Base-by-base conservation (phyloP, 2,888 invertebrate genomes). In the Zeuzera pyrina region DNA sequence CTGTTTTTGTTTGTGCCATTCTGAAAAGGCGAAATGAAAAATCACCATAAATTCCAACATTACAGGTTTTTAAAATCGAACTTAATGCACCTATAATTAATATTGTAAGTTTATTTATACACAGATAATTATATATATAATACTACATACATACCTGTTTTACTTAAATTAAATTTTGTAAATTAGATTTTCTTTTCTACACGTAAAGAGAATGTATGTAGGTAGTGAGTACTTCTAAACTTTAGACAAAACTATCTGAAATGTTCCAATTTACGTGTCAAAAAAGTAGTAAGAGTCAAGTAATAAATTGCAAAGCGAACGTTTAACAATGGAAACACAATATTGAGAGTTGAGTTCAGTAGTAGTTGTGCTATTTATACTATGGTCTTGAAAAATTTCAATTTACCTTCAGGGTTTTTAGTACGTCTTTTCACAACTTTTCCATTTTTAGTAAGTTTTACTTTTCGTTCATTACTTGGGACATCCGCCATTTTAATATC, bases 1-100 rank as follows among this genome's bases (percentile, higher is more conserved):
- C 49, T 85, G 84, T 56, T 85, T 85, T 59, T 85, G 85, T 61
- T 85, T 85, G 69, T 85, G 85, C 85, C 86, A 86, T 81, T 85
- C 85, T 83, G 63, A 43, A 77, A 73, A n/a, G n/a, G n/a, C n/a
- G n/a, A n/a, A n/a, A n/a, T n/a, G n/a, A n/a, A n/a, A n/a, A n/a
- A n/a, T n/a, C n/a, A n/a, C n/a, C n/a, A n/a, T n/a, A n/a, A n/a
- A n/a, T n/a, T n/a, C n/a, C n/a, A n/a, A n/a, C n/a, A n/a, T n/a
- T n/a, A n/a, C n/a, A n/a, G n/a, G n/a, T n/a, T n/a, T n/a, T n/a
- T n/a, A n/a, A n/a, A n/a, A n/a, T n/a, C n/a, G n/a, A n/a, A n/a
- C n/a, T n/a, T n/a, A n/a, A n/a, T n/a, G n/a, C n/a, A n/a, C n/a
- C n/a, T n/a, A n/a, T n/a, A n/a, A n/a, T n/a, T n/a, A n/a, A n/a